These are phyloP conservation scores for Nestor notabilis DNA, from an alignment of 2,113 vertebrate genomes.

Conservation along the genomic window DNA sequence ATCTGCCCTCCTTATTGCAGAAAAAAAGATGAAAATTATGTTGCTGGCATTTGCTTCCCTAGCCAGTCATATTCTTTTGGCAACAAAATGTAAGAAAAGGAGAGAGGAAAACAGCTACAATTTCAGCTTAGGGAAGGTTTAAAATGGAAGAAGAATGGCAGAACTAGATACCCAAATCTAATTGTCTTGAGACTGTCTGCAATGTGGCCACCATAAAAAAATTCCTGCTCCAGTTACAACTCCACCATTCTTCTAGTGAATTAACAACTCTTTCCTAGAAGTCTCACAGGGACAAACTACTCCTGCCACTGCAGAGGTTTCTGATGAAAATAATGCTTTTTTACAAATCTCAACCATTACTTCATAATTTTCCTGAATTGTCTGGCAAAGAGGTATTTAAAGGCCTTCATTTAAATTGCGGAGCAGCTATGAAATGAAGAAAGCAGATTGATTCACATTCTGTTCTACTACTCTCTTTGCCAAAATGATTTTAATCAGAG, in stretches of 20 bases:
- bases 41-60: not conserved
- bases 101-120: not conserved
- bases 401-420: conserved; percentile 1
- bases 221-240: not conserved
- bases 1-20: not conserved
- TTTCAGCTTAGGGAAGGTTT: not conserved
- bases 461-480: conserved; percentile 22
- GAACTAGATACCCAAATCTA: not conserved
- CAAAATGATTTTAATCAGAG: conserved; percentile 29
- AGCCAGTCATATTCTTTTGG: not conserved
- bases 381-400: conserved; percentile 18
- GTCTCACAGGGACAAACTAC: not conserved
- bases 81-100: not conserved
- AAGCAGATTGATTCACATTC: conserved; percentile 60
- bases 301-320: not conserved
- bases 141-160: not conserved
- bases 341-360: not conserved
- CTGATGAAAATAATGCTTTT: not conserved
- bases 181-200: not conserved
- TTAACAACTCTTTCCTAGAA: not conserved
- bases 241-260: not conserved
- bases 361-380: conserved; percentile 13
- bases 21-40: not conserved
- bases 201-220: not conserved
- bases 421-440: conserved; percentile 9